Base-by-base conservation (phyloP, 2,888 invertebrate genomes). In the Hipparchia semele region DNA sequence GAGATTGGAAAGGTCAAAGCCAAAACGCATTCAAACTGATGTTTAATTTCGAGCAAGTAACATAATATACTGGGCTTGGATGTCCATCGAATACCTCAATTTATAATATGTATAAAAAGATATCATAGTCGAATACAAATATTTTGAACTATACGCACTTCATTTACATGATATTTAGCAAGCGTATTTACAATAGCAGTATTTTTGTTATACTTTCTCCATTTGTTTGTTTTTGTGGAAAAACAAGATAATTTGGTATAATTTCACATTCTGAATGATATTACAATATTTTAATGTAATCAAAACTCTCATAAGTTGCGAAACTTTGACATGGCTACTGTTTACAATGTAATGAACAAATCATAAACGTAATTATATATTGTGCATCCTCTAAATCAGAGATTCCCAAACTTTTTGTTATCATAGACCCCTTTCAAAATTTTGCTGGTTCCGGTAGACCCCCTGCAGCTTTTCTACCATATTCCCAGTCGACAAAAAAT, bases 1-100 rank as follows among this genome's bases (percentile, higher is more conserved):
- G 64, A 70, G 53, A 56, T 54, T 62, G 64, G 64, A 64, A 58
- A 64, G 64, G 46, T 70, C 23, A 39, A 58, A 56, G 12, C 46
- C 6, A 54, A 54, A 45, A 39, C 23, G 64, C 13, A 46, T 70
- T 54, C 70, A 64, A 56, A 62, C 62, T 13, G 8, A 46, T 70
- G 64, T 70, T 70, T 70, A 64, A 70, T 56, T 51, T 54, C 70
- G 62, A 53, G 54, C 54, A 61, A 13, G 23, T 53, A 61, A 54
- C 53, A 53, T 53, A 61, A 54, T 45, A 53, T 56, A 62, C 53
- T 64, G 3, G 53, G 39, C 46, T 62, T 33, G 54, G 51, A 13
- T 45, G 54, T 12, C 23, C 46, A 13, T 64, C 23, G 46, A 64
- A 64, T 70, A 45, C 1, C 23, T 23, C 23, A 23, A 23, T 23